A percentile compares a stretch with the other conserved stretches of the same genome.
phyloP scores from a whole-genome alignment of 2,888 invertebrate genomes.

The Aquatica leii region DNA sequence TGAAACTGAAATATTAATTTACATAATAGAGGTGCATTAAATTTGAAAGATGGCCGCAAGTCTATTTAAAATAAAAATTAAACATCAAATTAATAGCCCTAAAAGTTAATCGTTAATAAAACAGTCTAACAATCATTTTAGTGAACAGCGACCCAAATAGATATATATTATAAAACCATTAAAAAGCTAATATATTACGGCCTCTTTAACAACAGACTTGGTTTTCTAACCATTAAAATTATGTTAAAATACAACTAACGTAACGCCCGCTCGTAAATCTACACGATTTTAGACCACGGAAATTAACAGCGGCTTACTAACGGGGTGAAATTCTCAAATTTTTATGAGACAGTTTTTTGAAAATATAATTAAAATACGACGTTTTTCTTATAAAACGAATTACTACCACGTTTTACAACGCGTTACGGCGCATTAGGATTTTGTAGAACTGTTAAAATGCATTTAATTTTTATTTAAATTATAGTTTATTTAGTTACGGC shows the following conservation, averaged over 20 bases:
- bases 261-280: slow-evolving; percentile 55
- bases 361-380: too few species aligned
- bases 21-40: slow-evolving; percentile 28
- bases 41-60: slow-evolving; percentile 16
- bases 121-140: slow-evolving; percentile 48
- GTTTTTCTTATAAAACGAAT: too few species aligned
- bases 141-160: slow-evolving; percentile 54
- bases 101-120: slow-evolving; percentile 40
- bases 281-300: slow-evolving; percentile 27
- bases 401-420: too few species aligned
- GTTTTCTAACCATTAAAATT: slow-evolving; percentile 52
- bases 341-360: slow-evolving; percentile 8
- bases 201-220: slow-evolving; percentile 51
- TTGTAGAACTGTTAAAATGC: too few species aligned
- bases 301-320: slow-evolving; percentile 29
- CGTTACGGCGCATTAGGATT: too few species aligned
- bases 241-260: slow-evolving; percentile 54
- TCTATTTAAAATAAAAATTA: slow-evolving; percentile 33
- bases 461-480: too few species aligned
- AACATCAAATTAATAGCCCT: slow-evolving; percentile 38
- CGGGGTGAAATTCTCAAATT: slow-evolving; percentile 11
- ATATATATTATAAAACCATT: slow-evolving; percentile 57
- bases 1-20: slow-evolving; percentile 27
- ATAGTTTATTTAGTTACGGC: slow-evolving; percentile 30
- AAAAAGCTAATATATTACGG: slow-evolving; percentile 55